Base-by-base conservation (phyloP, 2,113 vertebrate genomes). In the Eulemur rufifrons region DNA sequence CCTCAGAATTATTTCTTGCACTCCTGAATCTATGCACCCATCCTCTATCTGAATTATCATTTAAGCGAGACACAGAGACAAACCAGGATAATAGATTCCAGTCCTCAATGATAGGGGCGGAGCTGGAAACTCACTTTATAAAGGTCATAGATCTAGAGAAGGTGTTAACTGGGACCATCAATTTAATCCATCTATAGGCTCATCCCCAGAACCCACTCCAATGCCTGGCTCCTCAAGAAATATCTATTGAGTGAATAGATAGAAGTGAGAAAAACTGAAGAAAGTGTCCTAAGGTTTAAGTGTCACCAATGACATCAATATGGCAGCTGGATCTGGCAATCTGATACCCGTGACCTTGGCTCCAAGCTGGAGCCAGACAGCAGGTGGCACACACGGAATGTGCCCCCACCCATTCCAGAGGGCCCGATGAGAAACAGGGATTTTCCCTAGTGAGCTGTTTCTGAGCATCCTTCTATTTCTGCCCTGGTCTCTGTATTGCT, bases 1-100 rank as follows among this genome's bases (percentile, higher is more conserved):
- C 12, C 3, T 37, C 25, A 59, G 13, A 17, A 37, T 86, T 68
- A 39, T 81, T 76, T 45, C 42, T 74, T 34, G 63, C 15, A 39
- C 5, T 6, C 29, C 20, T 66, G 25, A 77, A n/a, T 8, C 1
- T 18, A 9, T 8, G 32, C 14, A n/a, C 1, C 20, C 3, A 5
- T 89, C 69, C 6, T 13, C 47, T 42, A 27, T 2, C 15, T 34
- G 20, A 9, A 12, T 1, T n/a, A 9, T n/a, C 76, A 74, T 20
- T n/a, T 39, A 63, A 69, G 15, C 23, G 64, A 87, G 21, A 29
- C 21, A 47, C n/a, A 56, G 77, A 77, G 20, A 8, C 37, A 92
- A 37, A 7, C 17, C 61, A 77, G 23, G 17, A 8, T n/a, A 23
- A 86, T 14, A 77, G 56, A 86, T 12, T 80, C 29, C 34, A 39